Conservation (phyloP, 2,113 vertebrate species). For the Mohoua ochrocephala region DNA sequence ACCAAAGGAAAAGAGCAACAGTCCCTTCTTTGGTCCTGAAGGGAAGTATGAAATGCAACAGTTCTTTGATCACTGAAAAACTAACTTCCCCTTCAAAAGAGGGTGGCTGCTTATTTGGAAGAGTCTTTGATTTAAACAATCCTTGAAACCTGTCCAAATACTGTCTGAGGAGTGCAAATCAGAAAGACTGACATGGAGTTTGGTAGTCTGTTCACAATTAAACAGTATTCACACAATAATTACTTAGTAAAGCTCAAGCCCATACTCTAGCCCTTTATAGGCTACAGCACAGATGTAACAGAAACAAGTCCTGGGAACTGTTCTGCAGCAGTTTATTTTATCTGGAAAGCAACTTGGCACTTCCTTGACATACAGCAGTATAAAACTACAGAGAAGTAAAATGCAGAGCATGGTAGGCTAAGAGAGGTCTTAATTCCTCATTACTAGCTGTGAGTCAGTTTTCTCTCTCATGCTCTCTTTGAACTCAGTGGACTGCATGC, state of each 20-base stretch:
- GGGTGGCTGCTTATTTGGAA: not conserved
- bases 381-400: not conserved
- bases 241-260: not conserved
- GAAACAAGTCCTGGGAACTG: not conserved
- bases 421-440: not conserved
- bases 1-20: not conserved
- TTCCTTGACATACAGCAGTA: not conserved
- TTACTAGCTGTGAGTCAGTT: not conserved
- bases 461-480: not conserved
- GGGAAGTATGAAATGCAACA: not conserved
- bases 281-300: not conserved
- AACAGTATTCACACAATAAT: not conserved
- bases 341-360: not conserved
- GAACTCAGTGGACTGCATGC: fast-evolving
- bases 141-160: not conserved
- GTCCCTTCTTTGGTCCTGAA: not conserved
- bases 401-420: not conserved
- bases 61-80: not conserved
- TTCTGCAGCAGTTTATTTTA: not conserved
- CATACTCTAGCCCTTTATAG: not conserved
- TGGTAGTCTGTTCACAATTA: not conserved
- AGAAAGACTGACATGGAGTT: not conserved
- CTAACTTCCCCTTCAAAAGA: not conserved
- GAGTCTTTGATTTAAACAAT: not conserved
- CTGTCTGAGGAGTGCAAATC: not conserved